Evolutionary conservation across 2,888 invertebrate genomes (phyloP), one percentile per base, ranked within the genome.

Genomic region (Apoderus coryli): DNA sequence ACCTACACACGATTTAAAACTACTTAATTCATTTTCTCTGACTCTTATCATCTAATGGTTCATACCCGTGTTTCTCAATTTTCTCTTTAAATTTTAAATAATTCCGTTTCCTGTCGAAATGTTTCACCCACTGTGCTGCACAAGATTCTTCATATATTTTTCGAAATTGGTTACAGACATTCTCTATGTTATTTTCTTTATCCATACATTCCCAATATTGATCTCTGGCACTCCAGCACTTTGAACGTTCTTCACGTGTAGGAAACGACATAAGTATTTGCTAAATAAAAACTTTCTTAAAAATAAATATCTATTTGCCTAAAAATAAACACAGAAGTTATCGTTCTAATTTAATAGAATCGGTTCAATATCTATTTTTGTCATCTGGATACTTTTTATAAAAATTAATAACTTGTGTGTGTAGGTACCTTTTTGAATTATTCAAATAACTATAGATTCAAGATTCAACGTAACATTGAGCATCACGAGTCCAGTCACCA

Each of bases 181-280:
- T 15, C 5, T 61, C 62, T 13, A 35, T 32, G 3, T 32, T 33
- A 13, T 31, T 31, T 29, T 69, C 62, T 46, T 71, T 53, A 54
- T 85, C 82, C 45, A 93, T 63, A 59, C 93, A 93, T 47, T 77
- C 72, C 89, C 90, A 93, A 57, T 81, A 89, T 31, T 68, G 65
- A 61, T 93, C 92, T 49, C 88, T 71, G 39, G 79, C 67, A 41
- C 65, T 64, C 89, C 90, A 92, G 60, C 93, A 93, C 49, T 66
- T 64, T 50, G 74, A 67, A 44, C 85, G 72, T 52, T 79, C 74
- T 44, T 73, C 71, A 69, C 76, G 88, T 47, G 68, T 71, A 36
- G 80, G 80, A 59, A 80, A 86, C 51, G 82, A 78, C 84, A 85
- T 84, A 31, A 40, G 45, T 45, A n/a, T n/a, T n/a, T n/a, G n/a